Evolutionary conservation across 2,797 vertebrate genomes (phyloP), one percentile per base, ranked within the genome.

Genomic region (Ptychobarbus kaznakovi): DNA sequence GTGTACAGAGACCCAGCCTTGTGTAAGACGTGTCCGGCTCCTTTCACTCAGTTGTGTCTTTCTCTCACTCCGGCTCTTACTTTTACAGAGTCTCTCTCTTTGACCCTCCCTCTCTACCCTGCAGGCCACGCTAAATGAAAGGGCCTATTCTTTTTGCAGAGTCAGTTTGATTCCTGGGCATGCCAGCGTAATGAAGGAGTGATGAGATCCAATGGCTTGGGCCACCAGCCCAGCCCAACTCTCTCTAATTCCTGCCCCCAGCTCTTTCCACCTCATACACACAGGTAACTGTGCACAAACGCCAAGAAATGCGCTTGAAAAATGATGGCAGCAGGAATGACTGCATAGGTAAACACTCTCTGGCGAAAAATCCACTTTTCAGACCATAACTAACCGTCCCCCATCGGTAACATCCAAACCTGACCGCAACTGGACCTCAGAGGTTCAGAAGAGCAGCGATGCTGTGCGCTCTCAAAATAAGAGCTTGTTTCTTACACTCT

Each of bases 201-300:
- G 89, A 89, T 90, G 89, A 91, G 91, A 91, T 93, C 91, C 91
- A 72, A 0, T 84, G 53, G 87, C 90, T 91, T 77, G 88, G 89
- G 89, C 91, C 81, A 88, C 78, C 89, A 87, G 68, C 87, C 63
- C 82, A 44, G 53, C 80, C 46, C 87, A 81, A 42, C 72, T 74
- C 44, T 1, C 84, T 82, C 49, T 88, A 77, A 85, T 86, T 86
- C 84, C 87, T 88, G 66, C 68, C 85, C 81, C 81, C 58, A 65
- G 76, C 83, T 83, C 80, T 87, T 88, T 79, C 56, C 83, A 79
- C 74, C 77, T 78, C 74, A 61, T 15, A 73, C 83, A 84, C 84
- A 76, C 10, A 74, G 77, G 63, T 77, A 68, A 78, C 81, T 69
- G 44, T 63, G 80, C 65, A 61, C 63, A 70, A 69, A 77, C 7